Evolutionary conservation across 2,888 invertebrate species (phyloP), one percentile per base, ranked within the genome.

Genomic region (Blera fallax): DNA sequence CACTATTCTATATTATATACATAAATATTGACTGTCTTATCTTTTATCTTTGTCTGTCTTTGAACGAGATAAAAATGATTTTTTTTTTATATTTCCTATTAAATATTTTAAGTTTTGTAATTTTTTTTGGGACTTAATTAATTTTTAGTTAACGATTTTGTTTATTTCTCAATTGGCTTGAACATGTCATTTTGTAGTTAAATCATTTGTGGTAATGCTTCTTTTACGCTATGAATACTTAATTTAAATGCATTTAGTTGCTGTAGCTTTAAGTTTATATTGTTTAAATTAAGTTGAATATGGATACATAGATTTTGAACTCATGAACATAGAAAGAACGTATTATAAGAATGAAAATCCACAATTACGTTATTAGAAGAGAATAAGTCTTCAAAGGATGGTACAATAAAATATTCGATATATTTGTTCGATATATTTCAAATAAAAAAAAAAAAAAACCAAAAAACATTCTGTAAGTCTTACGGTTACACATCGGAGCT

Each of bases 231-330:
- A 65, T 27, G 50, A 56, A 16, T 27, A 50, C 37, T 34, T 70
- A 8, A 76, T 72, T 81, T 81, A 54, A 85, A 60, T 70, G 80
- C 72, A 80, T 85, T 77, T 52, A 60, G 70, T 85, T 80, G 76
- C 65, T 8, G 52, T 85, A 76, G 74, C n/a, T 58, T 60, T 65
- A 45, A 18, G 52, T 78, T 73, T 18, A 8, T 34, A 45, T 72
- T 18, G 8, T 62, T 70, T 43, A 2, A 34, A 11, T n/a, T 32
- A 27, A n/a, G 14, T 64, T 65, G 64, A 79, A 58, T 72, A 58
- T 79, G 56, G 56, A 58, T 40, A 48, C 29, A 24, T 67, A 18
- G 4, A 37, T 48, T 37, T 50, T 50, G 7, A 7, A 50, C 1
- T 14, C 10, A 1, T 6, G 5, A n/a, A 11, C n/a, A n/a, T n/a